A percentile compares a stretch with the other conserved stretches of the same genome.
These are phyloP conservation scores for Ptilodon capucinus DNA, from an alignment of 2,888 invertebrate species.

Conservation along the genomic window DNA sequence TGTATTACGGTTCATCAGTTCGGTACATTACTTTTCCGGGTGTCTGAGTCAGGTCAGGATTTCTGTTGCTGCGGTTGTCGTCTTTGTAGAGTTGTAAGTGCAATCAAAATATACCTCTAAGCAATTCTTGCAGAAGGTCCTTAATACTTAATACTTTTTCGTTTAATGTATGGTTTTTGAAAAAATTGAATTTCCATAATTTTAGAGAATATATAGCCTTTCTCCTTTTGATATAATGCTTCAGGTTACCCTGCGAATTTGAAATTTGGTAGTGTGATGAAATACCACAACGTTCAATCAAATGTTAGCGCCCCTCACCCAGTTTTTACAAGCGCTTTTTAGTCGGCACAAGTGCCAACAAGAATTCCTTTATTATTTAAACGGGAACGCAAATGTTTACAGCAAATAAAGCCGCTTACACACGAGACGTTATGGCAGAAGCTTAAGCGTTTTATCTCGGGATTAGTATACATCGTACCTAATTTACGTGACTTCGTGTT, in stretches of 20 bases:
- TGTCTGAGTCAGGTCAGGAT: constrained; percentile 8
- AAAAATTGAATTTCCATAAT: no score
- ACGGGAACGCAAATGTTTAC: constrained; percentile 60
- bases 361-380: constrained; percentile 53
- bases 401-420: constrained; percentile 71
- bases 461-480: constrained; percentile 74
- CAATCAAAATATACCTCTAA: no score
- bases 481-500: constrained; percentile 72
- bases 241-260: neutral
- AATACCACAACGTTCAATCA: neutral
- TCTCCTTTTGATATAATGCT: no score
- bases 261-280: neutral
- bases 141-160: no score
- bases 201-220: no score
- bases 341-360: constrained; percentile 21
- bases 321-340: constrained; percentile 1
- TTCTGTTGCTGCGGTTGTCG: neutral
- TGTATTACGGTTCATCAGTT: constrained; percentile 36
- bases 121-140: no score
- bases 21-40: constrained; percentile 21
- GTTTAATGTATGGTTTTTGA: no score
- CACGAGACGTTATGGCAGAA: constrained; percentile 62
- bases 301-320: neutral
- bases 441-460: constrained; percentile 74
- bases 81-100: neutral